Evolutionary conservation across 92 coral and sea anemone genomes (phyloP), one percentile per base, ranked within the genome.

Genomic region (Ricordea florida): DNA sequence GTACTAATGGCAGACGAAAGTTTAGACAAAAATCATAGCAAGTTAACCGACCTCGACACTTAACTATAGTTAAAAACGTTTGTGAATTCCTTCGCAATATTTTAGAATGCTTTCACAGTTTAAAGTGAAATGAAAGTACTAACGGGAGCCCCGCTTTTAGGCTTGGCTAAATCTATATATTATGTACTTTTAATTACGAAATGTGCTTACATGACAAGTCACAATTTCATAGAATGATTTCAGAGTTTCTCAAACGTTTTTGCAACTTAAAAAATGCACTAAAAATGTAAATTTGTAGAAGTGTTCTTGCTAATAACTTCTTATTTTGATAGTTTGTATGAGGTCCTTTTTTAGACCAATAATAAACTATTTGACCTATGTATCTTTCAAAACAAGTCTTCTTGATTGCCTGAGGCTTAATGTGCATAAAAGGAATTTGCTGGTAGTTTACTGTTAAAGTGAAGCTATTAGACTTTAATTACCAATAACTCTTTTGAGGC

Each of bases 131-230:
- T n/a, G n/a, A n/a, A n/a, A n/a, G n/a, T n/a, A n/a, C n/a, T n/a
- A n/a, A n/a, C n/a, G n/a, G n/a, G n/a, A n/a, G n/a, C n/a, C n/a
- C n/a, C n/a, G n/a, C n/a, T n/a, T n/a, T n/a, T n/a, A n/a, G n/a
- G n/a, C n/a, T n/a, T n/a, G n/a, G n/a, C n/a, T n/a, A n/a, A n/a
- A n/a, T n/a, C n/a, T n/a, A n/a, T n/a, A n/a, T n/a, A n/a, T n/a
- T n/a, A 45, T 65, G 57, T 63, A 40, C 57, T 65, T 44, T 65
- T 65, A 41, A 65, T 65, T 65, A 65, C 27, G 55, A 65, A 65
- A 65, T 45, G 32, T 64, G 72, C 72, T 64, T 64, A 64, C 72
- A 64, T 65, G 73, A 65, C 73, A 65, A 45, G 71, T 63, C 42
- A 63, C 57, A 65, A 65, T 65, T 65, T 65, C 41, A 65, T 65